phyloP scores from a whole-genome alignment of 2,888 invertebrate species.

The Rhyacophila evoluta region DNA sequence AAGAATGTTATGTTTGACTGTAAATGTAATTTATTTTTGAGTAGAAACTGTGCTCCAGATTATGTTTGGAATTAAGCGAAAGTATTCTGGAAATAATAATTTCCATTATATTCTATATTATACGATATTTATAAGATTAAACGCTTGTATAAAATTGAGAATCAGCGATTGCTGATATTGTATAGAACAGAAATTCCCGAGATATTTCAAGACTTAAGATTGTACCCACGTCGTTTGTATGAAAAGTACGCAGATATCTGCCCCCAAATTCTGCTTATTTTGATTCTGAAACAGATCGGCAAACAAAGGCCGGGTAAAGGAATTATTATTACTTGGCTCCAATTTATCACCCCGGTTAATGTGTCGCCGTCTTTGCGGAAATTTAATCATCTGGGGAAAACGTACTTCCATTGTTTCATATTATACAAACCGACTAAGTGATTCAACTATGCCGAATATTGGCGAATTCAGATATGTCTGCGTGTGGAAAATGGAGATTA shows the following conservation, averaged over 20 bases:
- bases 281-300: constrained; percentile 4
- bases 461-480: neutral
- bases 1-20: no score
- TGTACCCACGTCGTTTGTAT: neutral
- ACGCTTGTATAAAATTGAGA: neutral
- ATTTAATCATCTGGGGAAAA: constrained; percentile 11
- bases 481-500: neutral
- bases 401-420: neutral
- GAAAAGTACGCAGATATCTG: neutral
- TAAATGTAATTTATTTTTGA: no score
- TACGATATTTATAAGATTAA: no score
- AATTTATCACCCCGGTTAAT: constrained; percentile 23
- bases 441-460: constrained; percentile 15
- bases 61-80: no score
- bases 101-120: no score
- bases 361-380: neutral
- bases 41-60: no score
- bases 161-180: neutral
- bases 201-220: constrained; percentile 2
- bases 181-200: neutral
- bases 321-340: constrained; percentile 4
- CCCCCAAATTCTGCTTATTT: constrained; percentile 2
- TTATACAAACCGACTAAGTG: neutral
- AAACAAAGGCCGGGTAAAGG: neutral
- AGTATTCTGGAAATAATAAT: no score